phyloP scores from a whole-genome alignment of 2,888 invertebrate genomes.

The Cremastinae sp. region DNA sequence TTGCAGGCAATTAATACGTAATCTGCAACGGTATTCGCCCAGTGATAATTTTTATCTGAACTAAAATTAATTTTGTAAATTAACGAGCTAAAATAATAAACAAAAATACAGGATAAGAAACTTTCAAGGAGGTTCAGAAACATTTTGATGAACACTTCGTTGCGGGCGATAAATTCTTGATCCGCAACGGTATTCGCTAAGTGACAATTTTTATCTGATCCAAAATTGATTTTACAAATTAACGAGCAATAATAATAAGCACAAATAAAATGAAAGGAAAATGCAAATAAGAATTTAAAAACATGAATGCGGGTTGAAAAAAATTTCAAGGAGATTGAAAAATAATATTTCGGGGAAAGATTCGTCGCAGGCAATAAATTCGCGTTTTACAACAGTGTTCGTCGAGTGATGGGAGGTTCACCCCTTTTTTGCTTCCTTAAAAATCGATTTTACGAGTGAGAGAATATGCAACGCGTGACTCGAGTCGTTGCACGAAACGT shows the following conservation, averaged over 20 bases:
- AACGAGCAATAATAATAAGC: no score
- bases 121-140: not conserved
- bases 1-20: not conserved
- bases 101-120: not conserved
- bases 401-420: not conserved
- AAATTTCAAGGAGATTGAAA: not conserved
- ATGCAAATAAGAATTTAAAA: no score
- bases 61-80: not conserved
- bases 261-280: not conserved
- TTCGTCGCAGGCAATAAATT: no score
- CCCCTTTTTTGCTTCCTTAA: slow-evolving; percentile 2
- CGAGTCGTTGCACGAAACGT: slow-evolving; percentile 54
- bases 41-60: not conserved
- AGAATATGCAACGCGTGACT: slow-evolving; percentile 51
- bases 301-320: no score
- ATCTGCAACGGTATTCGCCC: not conserved
- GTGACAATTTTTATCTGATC: not conserved
- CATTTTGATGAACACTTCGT: not conserved
- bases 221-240: not conserved
- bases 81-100: no score
- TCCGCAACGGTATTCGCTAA: not conserved
- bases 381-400: no score
- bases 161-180: not conserved
- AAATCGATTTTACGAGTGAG: slow-evolving; percentile 52
- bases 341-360: not conserved